A percentile compares a stretch with the other conserved stretches of the same genome.
phyloP scores from a whole-genome alignment of 2,888 invertebrate genomes.

The Heliconius hortense region DNA sequence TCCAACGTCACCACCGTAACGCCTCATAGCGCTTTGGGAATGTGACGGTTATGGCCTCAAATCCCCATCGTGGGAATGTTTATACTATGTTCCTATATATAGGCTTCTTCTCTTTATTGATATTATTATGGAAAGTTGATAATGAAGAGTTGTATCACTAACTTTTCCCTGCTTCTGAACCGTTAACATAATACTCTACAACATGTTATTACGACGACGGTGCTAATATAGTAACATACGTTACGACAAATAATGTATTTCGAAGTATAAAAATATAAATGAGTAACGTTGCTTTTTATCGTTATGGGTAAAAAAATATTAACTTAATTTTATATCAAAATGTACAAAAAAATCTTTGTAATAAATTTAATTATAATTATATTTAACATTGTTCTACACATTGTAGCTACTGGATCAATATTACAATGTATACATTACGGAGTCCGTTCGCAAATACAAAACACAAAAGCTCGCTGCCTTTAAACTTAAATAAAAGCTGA shows the following conservation, averaged over 20 bases:
- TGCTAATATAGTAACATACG: too few species aligned
- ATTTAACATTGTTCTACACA: background rate
- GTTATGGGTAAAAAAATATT: background rate
- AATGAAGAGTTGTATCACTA: background rate
- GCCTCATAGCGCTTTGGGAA: background rate
- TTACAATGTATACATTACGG: constrained; percentile 5
- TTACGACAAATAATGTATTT: too few species aligned
- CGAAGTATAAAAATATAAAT: too few species aligned
- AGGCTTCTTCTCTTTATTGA: background rate
- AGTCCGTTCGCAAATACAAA: background rate
- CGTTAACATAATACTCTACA: background rate
- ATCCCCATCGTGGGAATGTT: background rate
- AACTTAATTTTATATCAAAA: background rate
- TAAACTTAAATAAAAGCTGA: constrained; percentile 13
- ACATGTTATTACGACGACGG: too few species aligned
- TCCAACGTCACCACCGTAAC: background rate
- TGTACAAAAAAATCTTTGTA: background rate
- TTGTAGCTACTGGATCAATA: background rate
- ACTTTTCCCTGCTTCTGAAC: background rate
- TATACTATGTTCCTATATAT: background rate
- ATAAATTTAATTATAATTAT: background rate
- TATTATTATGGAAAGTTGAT: background rate
- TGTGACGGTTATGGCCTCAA: constrained; percentile 2
- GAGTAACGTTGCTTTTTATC: too few species aligned
- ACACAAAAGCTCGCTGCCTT: background rate